Base-by-base conservation (phyloP, 2,888 invertebrate genomes). In the Callosobruchus maculatus region DNA sequence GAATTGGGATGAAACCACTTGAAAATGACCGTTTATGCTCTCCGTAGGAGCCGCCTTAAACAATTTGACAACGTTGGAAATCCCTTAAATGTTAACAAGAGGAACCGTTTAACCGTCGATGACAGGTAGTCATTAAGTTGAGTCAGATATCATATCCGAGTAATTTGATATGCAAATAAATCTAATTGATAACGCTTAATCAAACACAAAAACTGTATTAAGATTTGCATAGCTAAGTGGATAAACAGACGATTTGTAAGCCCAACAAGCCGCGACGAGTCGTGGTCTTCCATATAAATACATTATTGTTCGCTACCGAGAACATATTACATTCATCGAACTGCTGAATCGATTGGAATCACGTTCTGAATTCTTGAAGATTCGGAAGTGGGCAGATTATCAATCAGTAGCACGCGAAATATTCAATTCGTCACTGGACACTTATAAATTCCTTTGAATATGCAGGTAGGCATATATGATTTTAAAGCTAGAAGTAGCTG, bases 241-340 rank as follows among this genome's bases (percentile, higher is more conserved):
- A 68, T 68, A 68, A 68, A 21, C 21, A 68, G 68, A 13, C 22
- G 68, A 68, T 68, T 68, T 68, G 68, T 68, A 68, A 68, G 68
- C 68, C 9, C 21, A 22, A 68, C 21, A 21, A 21, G 1, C 68
- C 22, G 68, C 21, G 68, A 21, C 68, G 22, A 20, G 68, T 68
- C 9, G 22, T 68, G 68, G 68, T 21, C 68, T 68, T 22, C 68
- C 68, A 22, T 49, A 49, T 49, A 49, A 49, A 49, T 49, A 49
- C 49, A 68, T 68, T 67, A n/a, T 67, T 21, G 68, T 21, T 22
- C 21, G 68, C 68, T 68, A 21, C 68, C 68, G 21, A 68, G 68
- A 21, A 68, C 21, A 68, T 68, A 18, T 49, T 49, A 49, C 49
- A 49, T 49, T 7, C 49, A 49, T 49, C 13, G 49, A 49, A 49